Evolutionary conservation across 2,797 vertebrate species (phyloP), one percentile per base, ranked within the genome.

Genomic region (Chaunax sp.): DNA sequence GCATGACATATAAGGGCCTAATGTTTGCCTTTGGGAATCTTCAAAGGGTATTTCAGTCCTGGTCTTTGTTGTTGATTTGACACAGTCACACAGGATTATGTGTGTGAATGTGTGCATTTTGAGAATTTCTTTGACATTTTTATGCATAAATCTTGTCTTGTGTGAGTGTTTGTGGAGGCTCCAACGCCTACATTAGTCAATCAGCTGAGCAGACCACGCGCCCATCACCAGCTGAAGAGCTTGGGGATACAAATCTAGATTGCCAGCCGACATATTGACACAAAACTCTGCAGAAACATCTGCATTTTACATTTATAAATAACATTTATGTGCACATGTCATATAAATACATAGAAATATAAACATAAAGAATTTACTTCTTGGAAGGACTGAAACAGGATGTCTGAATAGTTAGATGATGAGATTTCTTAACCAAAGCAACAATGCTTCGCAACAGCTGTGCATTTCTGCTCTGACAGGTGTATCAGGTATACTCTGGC

Each of bases 1-100:
- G 66, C 2, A 8, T 82, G 81, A 75, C 62, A 69, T 71, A 72
- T 64, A 69, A 38, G 22, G 35, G 28, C 23, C 70, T 80, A 70
- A 85, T 76, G 15, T 66, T 20, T 26, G 64, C 64, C 72, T 83
- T 64, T 63, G 54, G 81, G 73, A 47, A 73, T 56, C 74, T 81
- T 78, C 50, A 85, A 80, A 84, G 72, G 72, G 45, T 56, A 64
- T 74, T 75, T 78, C 64, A 69, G 23, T 41, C 37, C 23, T 20
- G 55, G 26, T 71, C 37, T 77, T 77, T 82, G 66, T 71, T 79
- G 69, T 56, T 73, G 63, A 72, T 84, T 84, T 68, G 44, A 77
- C 45, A 45, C 45, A 68, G 69, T 75, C 64, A 59, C 30, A 15
- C 43, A 55, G 19, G 52, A 85, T 85, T 58, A 71, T 4, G 12